A percentile compares a stretch with the other conserved stretches of the same genome.
phyloP scores from a whole-genome alignment of 2,888 invertebrate genomes.

The Tenthredo amoena region DNA sequence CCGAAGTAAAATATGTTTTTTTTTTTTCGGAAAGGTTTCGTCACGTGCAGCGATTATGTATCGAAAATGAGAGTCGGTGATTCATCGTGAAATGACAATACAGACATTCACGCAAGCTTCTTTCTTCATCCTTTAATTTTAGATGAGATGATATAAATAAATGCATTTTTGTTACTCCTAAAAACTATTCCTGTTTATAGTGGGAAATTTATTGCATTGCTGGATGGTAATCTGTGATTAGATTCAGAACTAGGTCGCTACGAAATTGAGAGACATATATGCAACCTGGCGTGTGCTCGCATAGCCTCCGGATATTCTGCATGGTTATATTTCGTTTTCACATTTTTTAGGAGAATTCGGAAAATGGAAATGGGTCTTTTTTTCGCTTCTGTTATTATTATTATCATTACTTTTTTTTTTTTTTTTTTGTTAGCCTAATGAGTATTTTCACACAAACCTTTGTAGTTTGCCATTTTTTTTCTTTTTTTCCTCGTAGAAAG shows the following conservation, averaged over 20 bases:
- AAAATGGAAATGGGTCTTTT: conserved; percentile 5
- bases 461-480: conserved; percentile 11
- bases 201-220: background rate
- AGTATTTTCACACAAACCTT: conserved; percentile 29
- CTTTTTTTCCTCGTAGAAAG: background rate
- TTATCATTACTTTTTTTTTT: background rate
- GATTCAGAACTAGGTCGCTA: conserved; percentile 17
- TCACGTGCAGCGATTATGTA: conserved; percentile 62
- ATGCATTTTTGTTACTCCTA: background rate
- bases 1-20: conserved; percentile 62
- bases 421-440: background rate
- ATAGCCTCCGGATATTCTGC: conserved; percentile 12
- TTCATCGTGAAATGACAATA: background rate
- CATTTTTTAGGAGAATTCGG: background rate
- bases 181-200: background rate
- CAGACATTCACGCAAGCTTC: background rate
- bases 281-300: background rate
- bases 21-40: conserved; percentile 64
- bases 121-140: background rate
- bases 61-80: conserved; percentile 59
- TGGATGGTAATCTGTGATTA: conserved; percentile 28
- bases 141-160: background rate
- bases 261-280: conserved; percentile 19
- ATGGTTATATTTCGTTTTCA: background rate
- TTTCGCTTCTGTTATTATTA: background rate